Conservation (phyloP, 2,113 vertebrate genomes). For the Rissa tridactyla region DNA sequence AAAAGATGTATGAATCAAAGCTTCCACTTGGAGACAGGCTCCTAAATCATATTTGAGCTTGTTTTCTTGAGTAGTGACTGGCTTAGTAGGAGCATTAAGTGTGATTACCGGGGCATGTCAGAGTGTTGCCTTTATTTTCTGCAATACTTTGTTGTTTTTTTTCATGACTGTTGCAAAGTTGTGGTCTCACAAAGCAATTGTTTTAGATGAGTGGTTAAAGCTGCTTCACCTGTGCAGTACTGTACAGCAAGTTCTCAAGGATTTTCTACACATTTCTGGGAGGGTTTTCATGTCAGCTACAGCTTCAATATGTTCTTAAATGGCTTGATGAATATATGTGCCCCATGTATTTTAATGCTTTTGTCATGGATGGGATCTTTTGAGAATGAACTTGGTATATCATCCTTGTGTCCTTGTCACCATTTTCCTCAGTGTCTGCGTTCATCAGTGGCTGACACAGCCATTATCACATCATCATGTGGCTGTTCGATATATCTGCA, state of each 20-base stretch:
- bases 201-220: not conserved
- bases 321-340: not conserved
- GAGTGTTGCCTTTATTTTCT: not conserved
- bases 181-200: not conserved
- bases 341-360: not conserved
- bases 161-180: not conserved
- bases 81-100: not conserved
- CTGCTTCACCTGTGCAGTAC: not conserved
- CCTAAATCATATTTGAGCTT: not conserved
- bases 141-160: not conserved
- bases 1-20: not conserved
- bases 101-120: not conserved
- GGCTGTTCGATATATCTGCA: not conserved
- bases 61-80: not conserved
- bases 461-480: not conserved
- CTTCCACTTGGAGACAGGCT: not conserved
- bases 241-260: not conserved
- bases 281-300: not conserved
- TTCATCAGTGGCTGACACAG: not conserved
- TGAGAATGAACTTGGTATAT: not conserved
- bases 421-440: not conserved
- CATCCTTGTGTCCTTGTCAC: not conserved
- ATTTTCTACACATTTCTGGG: not conserved
- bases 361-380: not conserved
- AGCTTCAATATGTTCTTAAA: not conserved